Evolutionary conservation across 2,888 invertebrate species (phyloP), one percentile per base, ranked within the genome.

Genomic region (Drosophila phalerata): DNA sequence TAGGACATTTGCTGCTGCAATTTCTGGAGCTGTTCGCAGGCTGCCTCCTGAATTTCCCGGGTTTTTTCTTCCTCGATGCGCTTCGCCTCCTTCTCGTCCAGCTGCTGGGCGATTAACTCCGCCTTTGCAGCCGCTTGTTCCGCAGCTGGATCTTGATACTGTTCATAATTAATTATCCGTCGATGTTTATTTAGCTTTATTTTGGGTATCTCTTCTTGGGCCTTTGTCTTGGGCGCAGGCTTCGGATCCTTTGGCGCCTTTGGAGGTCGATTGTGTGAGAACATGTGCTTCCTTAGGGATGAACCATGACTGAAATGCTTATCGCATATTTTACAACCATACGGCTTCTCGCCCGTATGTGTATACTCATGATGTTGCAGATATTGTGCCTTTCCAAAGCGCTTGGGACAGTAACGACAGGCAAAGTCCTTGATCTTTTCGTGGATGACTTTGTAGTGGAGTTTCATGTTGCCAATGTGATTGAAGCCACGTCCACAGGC

Each of bases 321-420:
- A 22, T 86, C 89, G 55, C 92, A 92, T 8, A 87, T 69, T 1
- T 80, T 79, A 45, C 92, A 92, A n/a, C 78, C 89, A 55, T 91
- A 91, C 0, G 92, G 92, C 17, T 90, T 91, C 58, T 92, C 92
- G 0, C 92, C 92, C 0, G 92, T 92, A 42, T 92, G 92, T 0
- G 90, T 92, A 81, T 92, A 92, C 73, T 91, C 91, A 56, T 92
- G 92, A 69, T 92, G 91, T 5, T 91, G 91, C 1, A 92, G 73
- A 5, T 92, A 91, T 69, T 92, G 92, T 3, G 91, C 90, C 63
- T 92, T 92, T 11, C 91, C 92, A 69, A 92, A 92, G 1, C 91
- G 86, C 58, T 91, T 90, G 8, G 91, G 90, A 51, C 92, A 92
- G 53, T 85, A 91, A n/a, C 91, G 87, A 55, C 92, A 92, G 6